These are phyloP conservation scores for Ellobius talpinus DNA, from an alignment of 2,113 vertebrate species.

Conservation along the genomic window DNA sequence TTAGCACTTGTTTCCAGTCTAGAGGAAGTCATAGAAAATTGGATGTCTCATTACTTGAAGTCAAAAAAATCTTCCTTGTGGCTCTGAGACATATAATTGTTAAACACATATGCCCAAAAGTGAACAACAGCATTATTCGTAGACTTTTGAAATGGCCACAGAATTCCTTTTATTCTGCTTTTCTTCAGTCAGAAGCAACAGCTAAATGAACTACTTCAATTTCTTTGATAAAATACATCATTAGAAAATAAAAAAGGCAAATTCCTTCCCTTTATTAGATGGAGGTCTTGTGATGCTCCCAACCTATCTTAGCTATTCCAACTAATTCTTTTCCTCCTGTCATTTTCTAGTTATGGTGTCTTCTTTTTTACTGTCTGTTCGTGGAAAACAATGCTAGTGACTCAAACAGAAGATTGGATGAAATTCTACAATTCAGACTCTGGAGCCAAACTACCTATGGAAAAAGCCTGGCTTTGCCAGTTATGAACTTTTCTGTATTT, in stretches of 20 bases:
- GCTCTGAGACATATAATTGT: neutral
- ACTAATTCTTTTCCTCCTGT: neutral
- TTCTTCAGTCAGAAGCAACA: neutral
- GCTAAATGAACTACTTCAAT: neutral
- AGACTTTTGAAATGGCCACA: constrained; percentile 20
- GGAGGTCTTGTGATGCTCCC: neutral
- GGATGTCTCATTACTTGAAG: neutral
- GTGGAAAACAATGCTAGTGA: neutral
- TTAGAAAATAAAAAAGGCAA: neutral
- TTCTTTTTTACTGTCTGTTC: neutral
- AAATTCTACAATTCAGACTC: neutral
- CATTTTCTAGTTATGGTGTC: neutral
- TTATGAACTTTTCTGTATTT: neutral
- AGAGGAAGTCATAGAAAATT: constrained; percentile 41
- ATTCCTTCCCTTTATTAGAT: neutral
- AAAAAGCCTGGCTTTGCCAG: neutral
- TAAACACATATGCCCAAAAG: neutral
- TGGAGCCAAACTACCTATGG: neutral
- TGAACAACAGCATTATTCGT: neutral
- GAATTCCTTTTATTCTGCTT: neutral
- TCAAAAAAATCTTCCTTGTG: neutral
- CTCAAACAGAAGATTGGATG: neutral
- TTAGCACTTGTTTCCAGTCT: neutral
- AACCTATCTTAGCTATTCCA: neutral
- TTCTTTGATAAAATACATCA: neutral